Conservation (phyloP, 2,113 vertebrate genomes). For the Taxidea taxus region DNA sequence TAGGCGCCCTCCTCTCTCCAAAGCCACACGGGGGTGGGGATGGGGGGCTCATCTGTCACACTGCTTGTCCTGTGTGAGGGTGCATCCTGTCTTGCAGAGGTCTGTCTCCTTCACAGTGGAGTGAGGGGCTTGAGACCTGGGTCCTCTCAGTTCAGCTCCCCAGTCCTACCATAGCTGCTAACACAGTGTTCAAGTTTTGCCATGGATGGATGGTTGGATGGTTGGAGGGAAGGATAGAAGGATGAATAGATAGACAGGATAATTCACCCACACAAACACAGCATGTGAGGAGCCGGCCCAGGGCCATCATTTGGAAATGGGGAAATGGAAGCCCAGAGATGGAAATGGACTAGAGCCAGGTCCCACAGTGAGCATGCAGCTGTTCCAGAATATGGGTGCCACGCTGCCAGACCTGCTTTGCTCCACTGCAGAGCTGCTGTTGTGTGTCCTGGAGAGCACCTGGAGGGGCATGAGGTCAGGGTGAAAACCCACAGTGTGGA, state of each 20-base stretch:
- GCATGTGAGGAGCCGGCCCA: background rate
- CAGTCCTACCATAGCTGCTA: no score
- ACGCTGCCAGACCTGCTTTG: accelerated
- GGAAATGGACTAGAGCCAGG: background rate
- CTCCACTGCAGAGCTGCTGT: background rate
- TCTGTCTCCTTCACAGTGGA: background rate
- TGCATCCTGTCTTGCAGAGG: background rate
- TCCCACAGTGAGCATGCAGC: background rate
- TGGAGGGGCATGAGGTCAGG: background rate
- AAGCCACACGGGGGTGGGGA: background rate
- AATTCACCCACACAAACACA: background rate
- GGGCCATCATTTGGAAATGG: background rate
- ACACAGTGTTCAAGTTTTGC: background rate
- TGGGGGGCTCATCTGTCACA: background rate
- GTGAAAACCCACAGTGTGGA: background rate
- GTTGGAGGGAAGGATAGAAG: background rate
- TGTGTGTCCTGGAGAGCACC: background rate
- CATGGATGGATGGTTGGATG: background rate
- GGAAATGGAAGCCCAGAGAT: background rate
- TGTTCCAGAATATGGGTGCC: background rate
- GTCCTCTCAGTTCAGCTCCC: background rate
- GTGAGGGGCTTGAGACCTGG: background rate
- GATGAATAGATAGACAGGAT: background rate
- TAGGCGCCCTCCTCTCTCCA: background rate
- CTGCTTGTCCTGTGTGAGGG: background rate